A percentile compares a stretch with the other conserved stretches of the same genome.
Conservation (phyloP, 2,113 vertebrate genomes). For the Ammodytes marinus region DNA sequence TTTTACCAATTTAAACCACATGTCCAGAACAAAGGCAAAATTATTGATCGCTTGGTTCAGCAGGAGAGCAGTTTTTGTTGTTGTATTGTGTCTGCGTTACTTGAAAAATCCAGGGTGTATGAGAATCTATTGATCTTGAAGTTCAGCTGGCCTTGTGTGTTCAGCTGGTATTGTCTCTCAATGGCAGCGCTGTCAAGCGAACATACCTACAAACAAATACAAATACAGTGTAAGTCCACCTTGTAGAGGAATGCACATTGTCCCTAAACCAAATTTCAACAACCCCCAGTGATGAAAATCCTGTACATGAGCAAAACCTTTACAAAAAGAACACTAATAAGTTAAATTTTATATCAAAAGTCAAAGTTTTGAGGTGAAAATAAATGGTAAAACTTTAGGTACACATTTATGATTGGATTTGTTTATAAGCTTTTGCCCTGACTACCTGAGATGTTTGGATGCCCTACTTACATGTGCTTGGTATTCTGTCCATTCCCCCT, state of each 20-base stretch:
- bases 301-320: background rate
- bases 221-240: background rate
- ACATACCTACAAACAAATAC: constrained; percentile 55
- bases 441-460: background rate
- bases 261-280: background rate
- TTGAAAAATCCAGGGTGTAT: constrained; percentile 70
- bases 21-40: background rate
- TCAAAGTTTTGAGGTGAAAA: background rate
- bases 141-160: constrained; percentile 53
- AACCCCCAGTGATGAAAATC: constrained; percentile 1
- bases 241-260: background rate
- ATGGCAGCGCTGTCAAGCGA: constrained; percentile 68
- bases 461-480: constrained; percentile 69
- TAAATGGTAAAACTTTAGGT: background rate
- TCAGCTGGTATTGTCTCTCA: constrained; percentile 70
- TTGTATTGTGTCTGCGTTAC: constrained; percentile 38
- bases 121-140: constrained; percentile 42
- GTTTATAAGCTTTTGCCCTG: background rate
- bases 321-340: background rate
- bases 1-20: background rate
- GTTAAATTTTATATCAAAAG: background rate
- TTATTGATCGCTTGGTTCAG: background rate
- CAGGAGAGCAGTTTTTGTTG: background rate
- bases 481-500: constrained; percentile 77
- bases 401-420: background rate